Evolutionary conservation across 2,113 vertebrate species (phyloP).

Genomic region (Danionella cerebrum): DNA sequence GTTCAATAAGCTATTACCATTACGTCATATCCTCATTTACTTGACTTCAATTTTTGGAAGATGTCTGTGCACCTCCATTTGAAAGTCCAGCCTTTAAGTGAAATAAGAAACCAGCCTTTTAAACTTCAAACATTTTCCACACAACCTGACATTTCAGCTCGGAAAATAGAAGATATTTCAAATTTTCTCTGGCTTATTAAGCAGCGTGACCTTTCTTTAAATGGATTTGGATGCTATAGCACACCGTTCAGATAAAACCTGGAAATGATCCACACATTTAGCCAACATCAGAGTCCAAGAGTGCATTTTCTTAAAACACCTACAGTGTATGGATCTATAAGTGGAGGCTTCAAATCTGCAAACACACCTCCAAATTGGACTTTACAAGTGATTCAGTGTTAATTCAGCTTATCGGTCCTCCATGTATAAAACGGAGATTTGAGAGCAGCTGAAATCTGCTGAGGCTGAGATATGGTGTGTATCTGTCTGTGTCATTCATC

Average conservation of each 20-base stretch:
- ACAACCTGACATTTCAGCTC: constrained; percentile 19
- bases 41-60: too few species aligned
- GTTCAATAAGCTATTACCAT: too few species aligned
- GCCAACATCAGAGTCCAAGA: neutral
- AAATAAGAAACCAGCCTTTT: neutral
- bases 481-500: constrained; percentile 51
- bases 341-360: neutral
- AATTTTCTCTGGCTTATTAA: neutral
- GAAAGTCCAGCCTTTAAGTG: neutral
- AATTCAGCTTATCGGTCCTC: neutral
- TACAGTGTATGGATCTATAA: neutral
- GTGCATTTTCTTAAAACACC: neutral
- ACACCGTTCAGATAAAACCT: neutral
- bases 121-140: constrained; percentile 24
- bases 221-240: neutral
- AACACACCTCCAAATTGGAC: neutral
- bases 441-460: constrained; percentile 26
- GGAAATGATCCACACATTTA: neutral
- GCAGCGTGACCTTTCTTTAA: constrained; percentile 11
- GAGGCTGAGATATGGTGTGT: constrained; percentile 10
- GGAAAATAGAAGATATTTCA: constrained; percentile 20
- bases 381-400: constrained; percentile 21
- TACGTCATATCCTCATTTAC: too few species aligned
- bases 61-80: neutral
- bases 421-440: constrained; percentile 22